Conservation (phyloP, 2,888 invertebrate species). For the Polylopha cassiicola region DNA sequence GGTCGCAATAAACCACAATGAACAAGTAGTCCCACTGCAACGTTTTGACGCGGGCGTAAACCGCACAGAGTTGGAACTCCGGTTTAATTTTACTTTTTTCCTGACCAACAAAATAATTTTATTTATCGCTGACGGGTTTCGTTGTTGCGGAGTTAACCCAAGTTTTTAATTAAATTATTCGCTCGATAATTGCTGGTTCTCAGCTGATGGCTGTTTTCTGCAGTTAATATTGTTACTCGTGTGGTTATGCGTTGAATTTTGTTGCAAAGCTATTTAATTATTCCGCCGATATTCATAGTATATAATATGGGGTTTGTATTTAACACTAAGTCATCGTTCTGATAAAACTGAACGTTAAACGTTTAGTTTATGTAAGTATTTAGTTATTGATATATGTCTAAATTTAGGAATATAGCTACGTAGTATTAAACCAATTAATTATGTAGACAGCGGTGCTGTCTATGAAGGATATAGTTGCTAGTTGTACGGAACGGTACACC, state of each 20-base stretch:
- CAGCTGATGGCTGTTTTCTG: conserved; percentile 16
- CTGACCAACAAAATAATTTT: conserved; percentile 55
- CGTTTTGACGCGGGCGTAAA: conserved; percentile 25
- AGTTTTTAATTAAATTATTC: conserved; percentile 69
- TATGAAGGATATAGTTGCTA: conserved; percentile 13
- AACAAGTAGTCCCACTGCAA: conserved; percentile 21
- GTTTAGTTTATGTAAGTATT: no score
- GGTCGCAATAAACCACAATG: conserved; percentile 21
- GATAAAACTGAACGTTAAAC: no score
- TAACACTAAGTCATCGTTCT: no score
- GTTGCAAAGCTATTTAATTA: not conserved
- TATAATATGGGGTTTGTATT: no score
- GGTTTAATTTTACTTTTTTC: conserved; percentile 26
- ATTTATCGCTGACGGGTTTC: conserved; percentile 57
- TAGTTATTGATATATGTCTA: no score
- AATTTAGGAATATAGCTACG: no score
- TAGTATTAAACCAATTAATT: conserved; percentile 19
- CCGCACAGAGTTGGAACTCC: conserved; percentile 20
- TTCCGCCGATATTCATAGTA: no score
- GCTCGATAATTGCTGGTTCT: conserved; percentile 51
- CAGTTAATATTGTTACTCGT: conserved; percentile 3
- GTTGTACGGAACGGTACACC: no score
- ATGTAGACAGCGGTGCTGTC: conserved; percentile 19
- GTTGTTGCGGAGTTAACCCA: conserved; percentile 45
- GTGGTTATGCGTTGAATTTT: conserved; percentile 1